Base-by-base conservation (phyloP, 2,797 vertebrate species). In the Bovichtus diacanthus region DNA sequence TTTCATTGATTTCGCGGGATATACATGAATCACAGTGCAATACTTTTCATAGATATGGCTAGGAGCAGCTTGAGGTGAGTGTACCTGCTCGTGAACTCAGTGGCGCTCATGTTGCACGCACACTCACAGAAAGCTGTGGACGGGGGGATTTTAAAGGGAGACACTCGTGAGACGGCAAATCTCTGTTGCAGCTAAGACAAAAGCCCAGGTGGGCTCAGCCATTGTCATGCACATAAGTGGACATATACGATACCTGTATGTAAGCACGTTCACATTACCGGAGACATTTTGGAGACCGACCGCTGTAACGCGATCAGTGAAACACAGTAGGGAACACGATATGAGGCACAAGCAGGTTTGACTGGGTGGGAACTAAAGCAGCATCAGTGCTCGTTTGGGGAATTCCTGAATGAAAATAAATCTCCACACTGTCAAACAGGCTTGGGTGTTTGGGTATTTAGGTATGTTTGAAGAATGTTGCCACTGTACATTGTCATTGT, bases 371-470 rank as follows among this genome's bases (percentile, higher is more conserved):
- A 91, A 92, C 68, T 54, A 39, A 73, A 88, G 88, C 23, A 76
- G 82, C 78, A 72, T 65, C 56, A 34, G 19, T 13, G 49, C 59
- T 79, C 25, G 13, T 70, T 53, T 1, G 82, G 93, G 95, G 91
- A 93, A 93, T 93, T 94, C 94, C 94, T 80, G 63, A 39, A 69
- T 81, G 89, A 88, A 93, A 95, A 82, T 68, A 63, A 82, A 93
- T 88, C 92, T 77, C 55, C 0, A 8, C 59, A 76, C 71, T 83
- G 79, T 88, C 86, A 86, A 76, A 85, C 76, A 63, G 62, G 70
- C 54, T 59, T 7, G 10, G 44, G 54, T 79, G 80, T 91, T 86
- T 80, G 75, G 87, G 89, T 90, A 49, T 91, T 85, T 82, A 86
- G 87, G 82, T 88, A 87, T 79, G 74, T 76, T 83, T 84, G 53